Percentiles rank a stretch among this genome's conserved stretches.
Evolutionary conservation across 2,113 vertebrate species (phyloP).

Genomic region (Crotalus viridis): DNA sequence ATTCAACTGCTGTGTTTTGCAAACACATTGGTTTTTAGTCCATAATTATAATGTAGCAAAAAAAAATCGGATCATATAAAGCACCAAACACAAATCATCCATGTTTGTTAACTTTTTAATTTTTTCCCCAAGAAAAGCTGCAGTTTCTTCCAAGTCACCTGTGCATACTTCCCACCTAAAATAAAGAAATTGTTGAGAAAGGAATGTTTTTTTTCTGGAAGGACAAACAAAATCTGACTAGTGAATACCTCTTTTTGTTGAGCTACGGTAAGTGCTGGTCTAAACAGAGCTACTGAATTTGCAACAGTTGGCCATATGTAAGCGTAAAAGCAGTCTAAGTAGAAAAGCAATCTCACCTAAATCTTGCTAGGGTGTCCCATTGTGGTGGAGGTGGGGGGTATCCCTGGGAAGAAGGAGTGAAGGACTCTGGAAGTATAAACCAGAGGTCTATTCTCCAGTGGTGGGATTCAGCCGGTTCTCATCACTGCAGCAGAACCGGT

Average conservation of each 20-base stretch:
- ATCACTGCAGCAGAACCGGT: no score
- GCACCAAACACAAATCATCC: neutral
- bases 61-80: neutral
- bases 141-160: neutral
- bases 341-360: constrained; percentile 9
- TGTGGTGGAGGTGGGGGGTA: neutral
- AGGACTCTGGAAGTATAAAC: neutral
- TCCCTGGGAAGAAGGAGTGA: neutral
- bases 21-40: neutral
- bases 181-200: neutral
- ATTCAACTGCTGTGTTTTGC: neutral
- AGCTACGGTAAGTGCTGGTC: neutral
- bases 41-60: neutral
- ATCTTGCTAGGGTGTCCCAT: neutral
- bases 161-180: neutral
- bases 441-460: neutral
- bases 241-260: neutral
- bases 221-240: neutral
- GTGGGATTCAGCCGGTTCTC: no score
- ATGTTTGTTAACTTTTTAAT: neutral
- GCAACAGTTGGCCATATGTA: constrained; percentile 15
- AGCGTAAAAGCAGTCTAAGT: neutral
- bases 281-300: constrained; percentile 8
- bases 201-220: neutral
- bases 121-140: neutral